Evolutionary conservation across 2,797 vertebrate genomes (phyloP).

Genomic region (Petrocephalus schoutedeni): DNA sequence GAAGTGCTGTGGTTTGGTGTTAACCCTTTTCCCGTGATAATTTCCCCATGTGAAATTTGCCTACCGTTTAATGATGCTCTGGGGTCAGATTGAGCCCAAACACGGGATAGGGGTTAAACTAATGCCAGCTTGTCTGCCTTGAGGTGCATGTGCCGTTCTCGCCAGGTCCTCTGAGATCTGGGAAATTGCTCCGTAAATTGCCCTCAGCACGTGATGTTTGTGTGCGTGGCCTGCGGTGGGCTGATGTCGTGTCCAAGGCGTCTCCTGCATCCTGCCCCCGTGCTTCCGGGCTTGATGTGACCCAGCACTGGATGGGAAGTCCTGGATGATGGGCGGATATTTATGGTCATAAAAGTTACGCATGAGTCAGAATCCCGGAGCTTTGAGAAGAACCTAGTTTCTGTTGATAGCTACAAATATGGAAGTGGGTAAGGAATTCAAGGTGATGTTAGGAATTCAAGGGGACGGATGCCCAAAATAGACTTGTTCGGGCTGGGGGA

Average conservation of each 20-base stretch:
- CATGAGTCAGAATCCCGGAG: neutral
- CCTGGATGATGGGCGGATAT: neutral
- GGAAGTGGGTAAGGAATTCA: neutral
- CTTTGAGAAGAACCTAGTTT: neutral
- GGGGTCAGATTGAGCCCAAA: too few relatives aligned
- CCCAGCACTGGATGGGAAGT: neutral
- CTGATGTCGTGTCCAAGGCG: neutral
- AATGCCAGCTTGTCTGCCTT: neutral
- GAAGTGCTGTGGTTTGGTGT: neutral
- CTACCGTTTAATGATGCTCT: too few relatives aligned
- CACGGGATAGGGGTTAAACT: too few relatives aligned
- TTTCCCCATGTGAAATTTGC: too few relatives aligned
- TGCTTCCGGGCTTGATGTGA: neutral
- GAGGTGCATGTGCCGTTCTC: neutral
- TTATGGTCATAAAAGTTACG: neutral
- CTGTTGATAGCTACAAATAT: neutral
- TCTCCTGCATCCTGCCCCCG: neutral
- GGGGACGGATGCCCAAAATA: neutral
- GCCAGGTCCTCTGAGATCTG: neutral
- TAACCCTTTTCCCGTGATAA: too few relatives aligned
- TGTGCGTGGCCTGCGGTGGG: neutral
- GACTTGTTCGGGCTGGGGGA: neutral
- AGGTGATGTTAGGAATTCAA: neutral
- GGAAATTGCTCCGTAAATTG: neutral
- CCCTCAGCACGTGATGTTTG: neutral